phyloP scores from a whole-genome alignment of 2,113 vertebrate species.

The Podocnemis expansa region DNA sequence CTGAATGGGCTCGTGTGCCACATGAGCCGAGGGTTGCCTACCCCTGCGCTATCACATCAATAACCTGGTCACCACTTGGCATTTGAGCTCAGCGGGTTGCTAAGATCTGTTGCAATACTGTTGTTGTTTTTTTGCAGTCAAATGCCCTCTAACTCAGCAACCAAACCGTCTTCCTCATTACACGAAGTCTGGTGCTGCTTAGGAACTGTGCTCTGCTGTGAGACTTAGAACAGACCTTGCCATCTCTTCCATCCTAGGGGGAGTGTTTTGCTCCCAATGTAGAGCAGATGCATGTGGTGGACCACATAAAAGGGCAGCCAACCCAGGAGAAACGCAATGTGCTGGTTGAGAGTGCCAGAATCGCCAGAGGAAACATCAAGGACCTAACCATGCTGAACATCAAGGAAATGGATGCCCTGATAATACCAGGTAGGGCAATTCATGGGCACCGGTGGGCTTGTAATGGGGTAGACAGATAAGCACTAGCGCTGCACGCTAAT shows the following conservation, averaged over 20 bases:
- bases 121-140: not conserved
- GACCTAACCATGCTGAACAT: conserved; percentile 81
- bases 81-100: not conserved
- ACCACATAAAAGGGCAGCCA: conserved; percentile 83
- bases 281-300: conserved; percentile 90
- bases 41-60: not conserved
- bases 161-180: not conserved
- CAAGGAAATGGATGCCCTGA: conserved; percentile 82
- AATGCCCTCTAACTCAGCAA: not conserved
- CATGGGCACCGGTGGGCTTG: accelerated
- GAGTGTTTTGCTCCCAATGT: conserved; percentile 85
- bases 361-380: conserved; percentile 86
- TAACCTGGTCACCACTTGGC: not conserved
- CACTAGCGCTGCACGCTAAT: not conserved
- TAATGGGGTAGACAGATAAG: not conserved
- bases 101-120: not conserved
- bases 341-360: conserved; percentile 86
- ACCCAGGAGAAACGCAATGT: conserved; percentile 85
- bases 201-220: accelerated
- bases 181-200: accelerated
- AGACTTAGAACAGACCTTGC: not conserved
- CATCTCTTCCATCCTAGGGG: conserved; percentile 66
- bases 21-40: too few relatives aligned
- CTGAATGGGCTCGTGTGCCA: too few relatives aligned
- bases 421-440: conserved; percentile 82